Conservation (phyloP, 2,797 vertebrate genomes). For the Chelon labrosus region DNA sequence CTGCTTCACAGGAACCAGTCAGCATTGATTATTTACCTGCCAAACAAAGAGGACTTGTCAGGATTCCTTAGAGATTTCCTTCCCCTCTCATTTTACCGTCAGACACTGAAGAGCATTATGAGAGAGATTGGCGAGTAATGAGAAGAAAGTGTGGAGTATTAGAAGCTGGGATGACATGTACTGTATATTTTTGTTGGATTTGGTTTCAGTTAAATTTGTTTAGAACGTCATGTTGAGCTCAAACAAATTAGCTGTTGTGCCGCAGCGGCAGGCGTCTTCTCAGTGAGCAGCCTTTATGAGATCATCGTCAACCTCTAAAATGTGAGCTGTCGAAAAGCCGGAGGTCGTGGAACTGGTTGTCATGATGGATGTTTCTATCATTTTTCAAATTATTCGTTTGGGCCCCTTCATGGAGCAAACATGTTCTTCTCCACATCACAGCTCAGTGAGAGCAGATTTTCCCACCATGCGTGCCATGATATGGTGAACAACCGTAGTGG, state of each 20-base stretch:
- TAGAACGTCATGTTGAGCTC: constrained; percentile 54
- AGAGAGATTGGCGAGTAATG: constrained; percentile 5
- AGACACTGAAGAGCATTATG: constrained; percentile 37
- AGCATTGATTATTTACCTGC: constrained; percentile 78
- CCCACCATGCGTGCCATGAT: constrained; percentile 63
- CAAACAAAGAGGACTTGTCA: constrained; percentile 65
- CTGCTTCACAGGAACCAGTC: constrained; percentile 74
- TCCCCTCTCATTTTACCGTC: constrained; percentile 54
- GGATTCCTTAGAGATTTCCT: constrained; percentile 54
- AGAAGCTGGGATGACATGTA: constrained; percentile 21
- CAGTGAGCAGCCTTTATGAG: constrained; percentile 63
- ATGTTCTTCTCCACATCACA: constrained; percentile 61
- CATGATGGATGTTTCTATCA: constrained; percentile 72
- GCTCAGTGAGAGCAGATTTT: constrained; percentile 66
- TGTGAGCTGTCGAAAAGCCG: constrained; percentile 68
- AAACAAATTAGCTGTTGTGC: constrained; percentile 54
- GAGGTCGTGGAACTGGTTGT: constrained; percentile 50
- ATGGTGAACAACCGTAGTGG: constrained; percentile 57
- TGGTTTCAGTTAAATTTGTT: constrained; percentile 55
- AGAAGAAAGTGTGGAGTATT: constrained; percentile 41
- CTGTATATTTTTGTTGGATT: constrained; percentile 59
- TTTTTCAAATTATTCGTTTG: constrained; percentile 63
- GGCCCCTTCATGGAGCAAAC: constrained; percentile 41
- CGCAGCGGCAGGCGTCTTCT: constrained; percentile 48
- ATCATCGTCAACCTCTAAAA: constrained; percentile 68